Evolutionary conservation across 2,113 vertebrate species (phyloP), one percentile per base, ranked within the genome.

Genomic region (Plecotus auritus): DNA sequence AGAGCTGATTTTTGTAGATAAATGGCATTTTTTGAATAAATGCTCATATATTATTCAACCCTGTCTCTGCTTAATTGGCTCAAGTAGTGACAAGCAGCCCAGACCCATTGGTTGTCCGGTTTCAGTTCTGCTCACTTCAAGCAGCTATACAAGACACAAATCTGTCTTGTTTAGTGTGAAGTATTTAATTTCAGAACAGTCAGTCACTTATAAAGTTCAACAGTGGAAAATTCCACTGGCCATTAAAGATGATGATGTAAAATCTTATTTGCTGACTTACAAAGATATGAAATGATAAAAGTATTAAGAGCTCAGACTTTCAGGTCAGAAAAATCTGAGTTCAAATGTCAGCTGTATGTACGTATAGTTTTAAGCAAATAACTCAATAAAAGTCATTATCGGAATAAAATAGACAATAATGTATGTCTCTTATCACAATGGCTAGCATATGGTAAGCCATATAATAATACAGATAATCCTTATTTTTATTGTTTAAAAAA

Each of bases 301-400:
- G 61, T 85, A 73, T 10, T 84, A 86, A 76, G 10, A 70, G 61
- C 45, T 76, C 51, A 93, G 35, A 93, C 54, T 83, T 95, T 86
- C 30, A n/a, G 47, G 66, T 51, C 61, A 86, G 67, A 82, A 4
- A 59, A 35, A 91, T 72, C 28, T 28, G 32, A 92, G 17, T 73
- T 94, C 80, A 81, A 94, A 93, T 54, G 28, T 40, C 23, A 82
- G 5, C 51, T 93, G 9, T 54, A 91, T 28, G 3, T n/a, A 14
- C 35, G 69, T 45, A 20, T 66, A 87, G 13, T 95, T 91, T 64
- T 92, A 47, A 83, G 85, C 61, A 94, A 85, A 17, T 77, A 89
- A 47, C 17, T 59, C 32, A 93, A n/a, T 11, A 67, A 66, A 13
- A 10, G 56, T 88, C 81, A 56, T 59, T 42, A 93, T 20, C 1